Evolutionary conservation across 2,113 vertebrate genomes (phyloP).

Genomic region (Anarrhichthys ocellatus): DNA sequence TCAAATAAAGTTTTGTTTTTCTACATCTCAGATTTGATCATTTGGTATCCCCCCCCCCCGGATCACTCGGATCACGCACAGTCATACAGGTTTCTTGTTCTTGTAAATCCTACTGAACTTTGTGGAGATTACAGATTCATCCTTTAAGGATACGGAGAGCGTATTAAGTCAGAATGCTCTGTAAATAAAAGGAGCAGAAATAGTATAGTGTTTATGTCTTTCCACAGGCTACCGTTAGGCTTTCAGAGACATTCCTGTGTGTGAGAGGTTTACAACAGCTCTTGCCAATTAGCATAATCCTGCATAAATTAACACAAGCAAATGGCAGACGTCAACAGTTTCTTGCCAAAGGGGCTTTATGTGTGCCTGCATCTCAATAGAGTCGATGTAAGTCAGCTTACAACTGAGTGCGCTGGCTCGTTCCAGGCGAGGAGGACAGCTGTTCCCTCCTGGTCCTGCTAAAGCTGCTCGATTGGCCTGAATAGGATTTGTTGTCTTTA

Average conservation of each 20-base stretch:
- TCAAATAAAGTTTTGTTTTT: slow-evolving; percentile 88
- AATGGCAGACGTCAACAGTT: slow-evolving; percentile 77
- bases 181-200: slow-evolving; percentile 48
- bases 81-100: not conserved
- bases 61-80: not conserved
- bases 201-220: slow-evolving; percentile 49
- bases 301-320: slow-evolving; percentile 78
- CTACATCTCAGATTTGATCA: slow-evolving; percentile 70
- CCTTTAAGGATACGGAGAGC: slow-evolving; percentile 18
- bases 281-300: slow-evolving; percentile 80
- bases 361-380: slow-evolving; percentile 51
- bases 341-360: slow-evolving; percentile 66
- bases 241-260: slow-evolving; percentile 69
- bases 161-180: slow-evolving; percentile 22
- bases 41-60: slow-evolving; percentile 1
- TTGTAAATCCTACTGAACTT: slow-evolving; percentile 27
- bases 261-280: slow-evolving; percentile 66
- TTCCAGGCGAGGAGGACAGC: slow-evolving; percentile 54
- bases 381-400: slow-evolving; percentile 66
- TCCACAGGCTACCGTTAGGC: slow-evolving; percentile 56
- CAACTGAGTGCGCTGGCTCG: slow-evolving; percentile 37
- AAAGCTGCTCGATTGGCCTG: slow-evolving; percentile 38
- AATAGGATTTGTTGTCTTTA: slow-evolving; percentile 36
- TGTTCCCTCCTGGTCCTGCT: slow-evolving; percentile 52
- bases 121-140: slow-evolving; percentile 22